phyloP scores from a whole-genome alignment of 2,113 vertebrate species.

The Boleophthalmus pectinirostris region DNA sequence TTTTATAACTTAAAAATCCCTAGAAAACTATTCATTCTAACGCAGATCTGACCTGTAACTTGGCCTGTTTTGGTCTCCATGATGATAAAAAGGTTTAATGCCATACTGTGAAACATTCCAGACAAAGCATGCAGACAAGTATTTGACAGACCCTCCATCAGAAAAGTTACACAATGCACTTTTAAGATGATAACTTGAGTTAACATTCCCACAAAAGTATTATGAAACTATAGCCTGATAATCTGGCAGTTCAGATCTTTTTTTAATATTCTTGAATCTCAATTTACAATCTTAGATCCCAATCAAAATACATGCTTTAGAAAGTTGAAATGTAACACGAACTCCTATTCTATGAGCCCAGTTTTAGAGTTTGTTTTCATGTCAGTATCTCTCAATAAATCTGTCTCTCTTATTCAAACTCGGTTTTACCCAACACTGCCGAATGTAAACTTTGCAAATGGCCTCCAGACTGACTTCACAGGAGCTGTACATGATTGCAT shows the following conservation, averaged over 20 bases:
- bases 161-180: neutral
- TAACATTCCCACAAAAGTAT: neutral
- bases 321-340: neutral
- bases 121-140: too few species aligned
- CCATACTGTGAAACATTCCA: too few species aligned
- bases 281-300: neutral
- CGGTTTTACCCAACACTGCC: constrained; percentile 26
- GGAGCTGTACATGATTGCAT: constrained; percentile 39
- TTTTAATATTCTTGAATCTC: neutral
- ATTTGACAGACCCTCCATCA: too few species aligned
- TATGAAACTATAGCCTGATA: neutral
- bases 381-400: constrained; percentile 20
- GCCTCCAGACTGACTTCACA: constrained; percentile 34
- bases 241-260: too few species aligned
- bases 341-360: constrained; percentile 3
- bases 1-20: too few species aligned
- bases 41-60: too few species aligned
- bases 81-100: too few species aligned
- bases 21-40: too few species aligned
- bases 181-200: neutral
- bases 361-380: constrained; percentile 29
- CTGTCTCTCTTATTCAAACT: constrained; percentile 38
- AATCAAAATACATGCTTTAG: neutral
- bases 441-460: constrained; percentile 53
- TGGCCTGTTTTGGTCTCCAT: too few species aligned